phyloP scores from a whole-genome alignment of 2,113 vertebrate species.

The Labeo catla region DNA sequence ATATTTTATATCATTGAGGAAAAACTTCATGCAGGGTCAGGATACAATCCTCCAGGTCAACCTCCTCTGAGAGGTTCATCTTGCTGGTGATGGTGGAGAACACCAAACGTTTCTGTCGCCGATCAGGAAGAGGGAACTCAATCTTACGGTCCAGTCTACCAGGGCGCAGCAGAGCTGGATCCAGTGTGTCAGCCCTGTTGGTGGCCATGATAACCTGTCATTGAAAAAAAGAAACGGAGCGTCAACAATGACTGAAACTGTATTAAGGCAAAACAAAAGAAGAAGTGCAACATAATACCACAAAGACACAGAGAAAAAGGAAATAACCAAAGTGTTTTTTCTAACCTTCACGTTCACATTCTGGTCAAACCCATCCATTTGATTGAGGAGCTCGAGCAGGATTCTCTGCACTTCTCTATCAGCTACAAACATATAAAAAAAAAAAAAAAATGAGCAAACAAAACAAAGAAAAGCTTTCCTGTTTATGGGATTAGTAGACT shows the following conservation, averaged over 20 bases:
- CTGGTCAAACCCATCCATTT: slow-evolving; percentile 97
- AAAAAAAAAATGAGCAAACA: not conserved
- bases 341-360: slow-evolving; percentile 93
- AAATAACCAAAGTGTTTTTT: not conserved
- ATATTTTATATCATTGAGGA: too few relatives aligned
- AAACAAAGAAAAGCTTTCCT: not conserved
- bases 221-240: not conserved
- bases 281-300: not conserved
- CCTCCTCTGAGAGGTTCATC: slow-evolving; percentile 96
- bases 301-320: not conserved
- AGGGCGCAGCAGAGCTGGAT: slow-evolving; percentile 88
- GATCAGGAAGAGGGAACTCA: slow-evolving; percentile 91
- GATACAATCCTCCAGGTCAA: slow-evolving; percentile 97
- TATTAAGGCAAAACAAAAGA: not conserved
- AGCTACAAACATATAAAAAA: slow-evolving; percentile 69
- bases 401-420: slow-evolving; percentile 93
- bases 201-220: slow-evolving; percentile 94
- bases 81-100: slow-evolving; percentile 95
- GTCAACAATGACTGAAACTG: not conserved
- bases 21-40: slow-evolving; percentile 52
- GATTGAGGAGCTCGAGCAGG: slow-evolving; percentile 91
- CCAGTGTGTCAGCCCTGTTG: slow-evolving; percentile 92
- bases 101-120: slow-evolving; percentile 90
- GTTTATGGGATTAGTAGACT: not conserved
- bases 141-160: slow-evolving; percentile 93